Conservation (phyloP, 2,888 invertebrate species). For the Latheticus oryzae region DNA sequence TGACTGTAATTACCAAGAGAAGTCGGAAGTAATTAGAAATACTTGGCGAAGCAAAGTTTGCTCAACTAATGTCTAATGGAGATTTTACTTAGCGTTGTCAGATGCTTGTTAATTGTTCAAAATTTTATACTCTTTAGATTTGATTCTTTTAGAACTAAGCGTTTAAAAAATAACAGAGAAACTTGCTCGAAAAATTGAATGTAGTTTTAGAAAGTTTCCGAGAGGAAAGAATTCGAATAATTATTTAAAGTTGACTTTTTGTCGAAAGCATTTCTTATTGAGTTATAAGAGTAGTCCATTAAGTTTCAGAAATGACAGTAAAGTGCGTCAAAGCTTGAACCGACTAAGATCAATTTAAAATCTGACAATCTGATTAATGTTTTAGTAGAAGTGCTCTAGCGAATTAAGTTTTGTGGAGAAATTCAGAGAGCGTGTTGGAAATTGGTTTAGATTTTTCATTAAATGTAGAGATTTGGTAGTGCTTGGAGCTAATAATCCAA, state of each 20-base stretch:
- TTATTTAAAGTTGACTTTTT: constrained; percentile 10
- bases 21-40: constrained; percentile 53
- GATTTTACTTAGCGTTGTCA: constrained; percentile 41
- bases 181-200: too few relatives aligned
- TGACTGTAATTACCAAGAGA: constrained; percentile 52
- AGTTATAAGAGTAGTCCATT: constrained; percentile 8
- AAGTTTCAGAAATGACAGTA: constrained; percentile 8
- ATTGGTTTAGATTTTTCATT: constrained; percentile 12
- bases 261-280: background rate
- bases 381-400: constrained; percentile 5
- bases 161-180: background rate
- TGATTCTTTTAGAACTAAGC: background rate
- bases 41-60: constrained; percentile 49
- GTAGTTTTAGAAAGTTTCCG: too few relatives aligned
- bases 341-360: constrained; percentile 27
- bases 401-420: constrained; percentile 12
- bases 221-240: constrained; percentile 14
- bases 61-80: constrained; percentile 52
- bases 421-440: constrained; percentile 3
- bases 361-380: constrained; percentile 28
- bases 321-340: constrained; percentile 11
- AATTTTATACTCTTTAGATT: too few relatives aligned
- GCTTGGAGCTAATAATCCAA: background rate
- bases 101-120: constrained; percentile 14
- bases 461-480: background rate